Conservation (phyloP, 2,797 vertebrate species). For the Typhlichthys subterraneus region DNA sequence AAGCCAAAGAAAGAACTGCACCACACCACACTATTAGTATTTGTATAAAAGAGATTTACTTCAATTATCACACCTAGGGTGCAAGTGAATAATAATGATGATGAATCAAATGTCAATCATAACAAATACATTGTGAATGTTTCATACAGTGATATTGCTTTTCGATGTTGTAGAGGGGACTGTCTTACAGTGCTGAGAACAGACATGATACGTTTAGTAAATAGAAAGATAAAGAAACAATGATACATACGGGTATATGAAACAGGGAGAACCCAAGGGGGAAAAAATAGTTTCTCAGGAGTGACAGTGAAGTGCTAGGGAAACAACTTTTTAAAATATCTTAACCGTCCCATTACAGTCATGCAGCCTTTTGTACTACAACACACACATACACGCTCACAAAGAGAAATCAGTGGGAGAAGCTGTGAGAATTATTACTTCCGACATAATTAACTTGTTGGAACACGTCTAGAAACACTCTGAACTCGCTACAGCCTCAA, state of each 20-base stretch:
- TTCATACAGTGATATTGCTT: constrained; percentile 99
- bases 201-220: constrained; percentile 89
- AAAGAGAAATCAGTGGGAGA: constrained; percentile 65
- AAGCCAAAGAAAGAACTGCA: constrained; percentile 71
- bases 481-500: constrained; percentile 73
- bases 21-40: constrained; percentile 88
- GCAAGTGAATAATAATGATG: constrained; percentile 98
- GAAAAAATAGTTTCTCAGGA: constrained; percentile 67
- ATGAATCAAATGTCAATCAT: constrained; percentile 84
- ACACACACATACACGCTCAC: constrained; percentile 64
- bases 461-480: constrained; percentile 65
- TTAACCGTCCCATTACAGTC: constrained; percentile 76
- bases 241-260: constrained; percentile 70
- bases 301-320: constrained; percentile 70
- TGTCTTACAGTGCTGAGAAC: constrained; percentile 99
- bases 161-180: constrained; percentile 99
- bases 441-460: constrained; percentile 60
- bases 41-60: constrained; percentile 99
- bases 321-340: constrained; percentile 63
- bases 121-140: constrained; percentile 96
- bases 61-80: constrained; percentile 99
- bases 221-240: constrained; percentile 82
- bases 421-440: constrained; percentile 70
- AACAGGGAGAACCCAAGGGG: constrained; percentile 49
- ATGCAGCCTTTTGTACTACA: constrained; percentile 75